Conservation (phyloP, 2,888 invertebrate species). For the Polydesmus complanatus region DNA sequence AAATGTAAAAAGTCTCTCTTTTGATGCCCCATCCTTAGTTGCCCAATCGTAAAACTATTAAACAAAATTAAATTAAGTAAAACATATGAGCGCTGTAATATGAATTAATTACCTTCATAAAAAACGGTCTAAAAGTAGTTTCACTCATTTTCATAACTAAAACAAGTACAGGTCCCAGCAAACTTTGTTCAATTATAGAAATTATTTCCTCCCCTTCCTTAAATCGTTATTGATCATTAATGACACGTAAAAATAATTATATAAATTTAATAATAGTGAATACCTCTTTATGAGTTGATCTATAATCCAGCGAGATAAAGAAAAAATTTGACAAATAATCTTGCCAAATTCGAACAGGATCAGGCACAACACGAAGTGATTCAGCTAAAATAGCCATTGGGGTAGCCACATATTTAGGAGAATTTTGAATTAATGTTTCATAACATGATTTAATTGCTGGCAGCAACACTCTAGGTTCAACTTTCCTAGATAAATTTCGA, state of each 20-base stretch:
- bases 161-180: conserved; percentile 60
- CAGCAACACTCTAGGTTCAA: conserved; percentile 60
- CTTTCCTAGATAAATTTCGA: conserved; percentile 25
- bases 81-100: conserved; percentile 1
- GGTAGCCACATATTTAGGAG: conserved; percentile 37
- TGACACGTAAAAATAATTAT: background rate
- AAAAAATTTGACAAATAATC: conserved; percentile 59
- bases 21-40: conserved; percentile 35
- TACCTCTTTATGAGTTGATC: conserved; percentile 18
- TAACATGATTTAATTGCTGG: conserved; percentile 57
- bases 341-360: conserved; percentile 50
- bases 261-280: background rate
- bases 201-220: conserved; percentile 34
- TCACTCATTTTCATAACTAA: conserved; percentile 79
- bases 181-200: conserved; percentile 52
- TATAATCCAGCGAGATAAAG: conserved; percentile 38
- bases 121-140: conserved; percentile 72
- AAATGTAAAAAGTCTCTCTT: conserved; percentile 61
- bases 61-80: conserved; percentile 4
- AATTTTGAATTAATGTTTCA: conserved; percentile 43
- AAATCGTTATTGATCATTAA: background rate
- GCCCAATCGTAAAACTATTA: conserved; percentile 75
- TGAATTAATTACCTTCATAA: conserved; percentile 39
- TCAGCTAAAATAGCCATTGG: conserved; percentile 64
- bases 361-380: conserved; percentile 49